Base-by-base conservation (phyloP, 1,140 invertebrate species). In the Saccostrea glomerata region DNA sequence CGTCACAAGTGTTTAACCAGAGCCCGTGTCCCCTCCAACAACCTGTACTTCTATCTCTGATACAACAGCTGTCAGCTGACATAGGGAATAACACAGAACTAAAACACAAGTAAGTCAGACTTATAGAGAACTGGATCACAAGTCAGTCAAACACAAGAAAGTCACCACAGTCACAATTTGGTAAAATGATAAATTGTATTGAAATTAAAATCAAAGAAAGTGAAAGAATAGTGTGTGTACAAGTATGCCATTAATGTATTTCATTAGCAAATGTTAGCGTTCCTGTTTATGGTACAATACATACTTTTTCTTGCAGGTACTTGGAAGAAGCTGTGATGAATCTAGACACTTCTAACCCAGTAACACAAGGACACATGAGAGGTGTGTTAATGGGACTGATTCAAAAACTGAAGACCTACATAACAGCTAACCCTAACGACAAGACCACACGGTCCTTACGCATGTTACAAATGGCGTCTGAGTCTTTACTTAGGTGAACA, bases 1-100 rank as follows among this genome's bases (percentile, higher is more conserved):
- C 97, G 0, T 95, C 96, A 11, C 96, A 96, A 89, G 97, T 98
- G 20, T 98, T 99, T 95, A 93, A 93, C 12, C 95, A 96, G 84
- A 94, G 92, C 11, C 96, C 96, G 1, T 97, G 97, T 93, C 96
- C 96, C 17, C 95, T 98, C 17, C 97, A 97, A 86, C 98, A 98
- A 93, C 97, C 97, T 91, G 98, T 98, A 63, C 96, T 99, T 84
- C 95, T 99, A 47, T 98, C 98, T 0, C 96, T 99, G 2, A 97
- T 99, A 90, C 98, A 98, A 94, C 98, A 99, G 94, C 96, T 99
- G 4, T 97, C 98, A 5, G 97, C 97, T 2, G 98, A 99, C 94
- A 96, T 99, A 94, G 96, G 96, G 47, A 96, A 97, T 86, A 96
- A 98, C 92, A 98, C 97, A n/a, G 97, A 98, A 91, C 96, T 98